These are phyloP conservation scores for Chaetura pelagica DNA, from an alignment of 2,113 vertebrate species.

Conservation along the genomic window DNA sequence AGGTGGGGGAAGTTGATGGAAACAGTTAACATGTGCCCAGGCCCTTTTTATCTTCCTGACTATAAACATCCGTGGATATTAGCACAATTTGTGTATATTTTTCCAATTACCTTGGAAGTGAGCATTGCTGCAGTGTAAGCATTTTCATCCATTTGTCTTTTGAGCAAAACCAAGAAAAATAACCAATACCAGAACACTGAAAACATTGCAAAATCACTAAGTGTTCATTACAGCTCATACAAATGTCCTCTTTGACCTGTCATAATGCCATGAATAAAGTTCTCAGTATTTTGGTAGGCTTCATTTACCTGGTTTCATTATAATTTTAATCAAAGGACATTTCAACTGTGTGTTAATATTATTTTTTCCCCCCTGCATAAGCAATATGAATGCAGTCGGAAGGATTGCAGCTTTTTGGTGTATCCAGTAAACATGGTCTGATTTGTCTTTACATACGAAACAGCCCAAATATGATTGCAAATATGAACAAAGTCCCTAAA, in stretches of 20 bases:
- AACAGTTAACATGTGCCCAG: slow-evolving; percentile 36
- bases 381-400: not conserved
- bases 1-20: slow-evolving; percentile 1
- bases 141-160: slow-evolving; percentile 57
- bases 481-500: not conserved
- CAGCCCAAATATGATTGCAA: not conserved
- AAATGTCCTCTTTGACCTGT: slow-evolving; percentile 49
- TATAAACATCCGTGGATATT: slow-evolving; percentile 62
- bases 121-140: slow-evolving; percentile 49
- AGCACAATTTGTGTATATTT: slow-evolving; percentile 49
- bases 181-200: slow-evolving; percentile 15
- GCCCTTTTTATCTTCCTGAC: slow-evolving; percentile 39
- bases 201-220: slow-evolving; percentile 43
- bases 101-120: slow-evolving; percentile 55
- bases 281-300: not conserved
- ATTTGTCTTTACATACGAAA: not conserved
- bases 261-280: not conserved
- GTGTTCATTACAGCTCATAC: not conserved
- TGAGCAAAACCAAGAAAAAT: slow-evolving; percentile 63
- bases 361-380: not conserved
- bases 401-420: not conserved
- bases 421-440: not conserved
- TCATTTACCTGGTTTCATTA: not conserved
- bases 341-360: not conserved
- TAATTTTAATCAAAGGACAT: not conserved